phyloP scores from a whole-genome alignment of 2,113 vertebrate species.

The Ramphastos sulfuratus region DNA sequence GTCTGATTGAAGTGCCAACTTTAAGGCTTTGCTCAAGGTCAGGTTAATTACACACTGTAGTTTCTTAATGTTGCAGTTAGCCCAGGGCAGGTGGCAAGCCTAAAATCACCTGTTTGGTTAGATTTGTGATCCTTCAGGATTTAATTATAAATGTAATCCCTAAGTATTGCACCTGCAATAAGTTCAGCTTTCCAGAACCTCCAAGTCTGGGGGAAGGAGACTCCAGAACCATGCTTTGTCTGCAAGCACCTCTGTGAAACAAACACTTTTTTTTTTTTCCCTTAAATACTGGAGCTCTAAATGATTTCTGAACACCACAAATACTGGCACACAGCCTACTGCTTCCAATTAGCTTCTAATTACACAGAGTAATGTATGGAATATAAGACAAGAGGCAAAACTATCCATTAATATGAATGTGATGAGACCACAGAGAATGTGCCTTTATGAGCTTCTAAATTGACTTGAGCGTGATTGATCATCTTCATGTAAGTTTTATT shows the following conservation, averaged over 20 bases:
- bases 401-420: not conserved
- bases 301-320: not conserved
- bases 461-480: conserved; percentile 46
- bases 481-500: conserved; percentile 48
- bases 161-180: too few relatives aligned
- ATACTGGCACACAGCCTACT: not conserved
- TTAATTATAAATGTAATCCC: too few relatives aligned
- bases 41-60: too few relatives aligned
- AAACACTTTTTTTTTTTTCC: not conserved
- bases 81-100: too few relatives aligned
- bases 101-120: too few relatives aligned
- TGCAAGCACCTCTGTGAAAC: not conserved
- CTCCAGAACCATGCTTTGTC: too few relatives aligned
- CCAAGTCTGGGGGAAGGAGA: too few relatives aligned
- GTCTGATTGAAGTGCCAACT: too few relatives aligned
- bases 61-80: too few relatives aligned
- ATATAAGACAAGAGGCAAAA: conserved; percentile 10
- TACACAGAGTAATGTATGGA: not conserved
- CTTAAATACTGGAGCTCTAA: not conserved
- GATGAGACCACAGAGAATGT: not conserved
- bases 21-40: too few relatives aligned
- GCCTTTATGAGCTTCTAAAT: not conserved
- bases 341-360: conserved; percentile 32
- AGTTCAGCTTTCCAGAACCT: too few relatives aligned
- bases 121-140: too few relatives aligned